Conservation (phyloP, 2,888 invertebrate species). For the Xestia rhomboidea region DNA sequence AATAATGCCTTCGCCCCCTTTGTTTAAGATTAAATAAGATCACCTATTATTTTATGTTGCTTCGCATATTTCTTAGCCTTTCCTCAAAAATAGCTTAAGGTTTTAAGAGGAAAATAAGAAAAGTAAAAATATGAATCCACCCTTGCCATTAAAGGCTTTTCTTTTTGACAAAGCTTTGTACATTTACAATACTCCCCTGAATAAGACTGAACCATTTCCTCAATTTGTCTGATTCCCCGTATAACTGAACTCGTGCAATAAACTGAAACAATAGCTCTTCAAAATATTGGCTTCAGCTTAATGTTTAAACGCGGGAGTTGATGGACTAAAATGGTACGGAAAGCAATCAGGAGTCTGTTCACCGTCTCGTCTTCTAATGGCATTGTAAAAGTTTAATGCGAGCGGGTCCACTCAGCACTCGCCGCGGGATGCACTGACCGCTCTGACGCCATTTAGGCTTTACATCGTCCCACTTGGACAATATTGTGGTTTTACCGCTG, state of each 20-base stretch:
- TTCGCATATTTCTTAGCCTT: constrained; percentile 16
- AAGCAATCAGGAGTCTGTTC: constrained; percentile 74
- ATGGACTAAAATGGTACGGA: constrained; percentile 63
- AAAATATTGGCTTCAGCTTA: constrained; percentile 57
- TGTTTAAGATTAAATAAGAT: constrained; percentile 19
- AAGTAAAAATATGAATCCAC: constrained; percentile 47
- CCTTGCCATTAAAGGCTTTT: constrained; percentile 50
- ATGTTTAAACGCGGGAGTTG: constrained; percentile 47
- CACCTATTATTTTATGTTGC: background rate
- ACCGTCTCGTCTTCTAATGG: constrained; percentile 77
- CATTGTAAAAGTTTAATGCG: constrained; percentile 80
- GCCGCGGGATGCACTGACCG: constrained; percentile 60
- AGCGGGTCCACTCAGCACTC: constrained; percentile 57
- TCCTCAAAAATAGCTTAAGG: constrained; percentile 20
- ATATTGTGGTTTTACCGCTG: constrained; percentile 56
- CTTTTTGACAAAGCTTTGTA: constrained; percentile 53
- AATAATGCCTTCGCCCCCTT: constrained; percentile 11
- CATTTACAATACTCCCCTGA: constrained; percentile 32
- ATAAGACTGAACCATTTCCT: constrained; percentile 53
- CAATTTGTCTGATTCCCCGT: constrained; percentile 59
- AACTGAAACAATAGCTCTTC: constrained; percentile 59
- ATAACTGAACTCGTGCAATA: constrained; percentile 49
- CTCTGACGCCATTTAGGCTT: constrained; percentile 56
- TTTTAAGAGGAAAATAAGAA: constrained; percentile 25
- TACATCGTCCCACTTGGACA: constrained; percentile 57